Percentiles rank a stretch among this genome's conserved stretches.
phyloP scores from a whole-genome alignment of 2,888 invertebrate species.

The Bombyx huttoni region DNA sequence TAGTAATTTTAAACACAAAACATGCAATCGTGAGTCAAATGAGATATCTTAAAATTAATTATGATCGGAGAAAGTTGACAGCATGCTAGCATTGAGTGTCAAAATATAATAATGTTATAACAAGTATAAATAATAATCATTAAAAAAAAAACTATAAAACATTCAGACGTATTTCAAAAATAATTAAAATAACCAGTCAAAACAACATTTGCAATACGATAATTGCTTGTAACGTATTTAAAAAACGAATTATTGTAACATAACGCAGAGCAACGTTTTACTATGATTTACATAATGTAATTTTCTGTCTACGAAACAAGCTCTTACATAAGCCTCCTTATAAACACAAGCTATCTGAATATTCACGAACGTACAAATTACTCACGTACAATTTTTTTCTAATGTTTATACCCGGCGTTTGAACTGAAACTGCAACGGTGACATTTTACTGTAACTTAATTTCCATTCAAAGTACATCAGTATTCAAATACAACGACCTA shows the following conservation, averaged over 20 bases:
- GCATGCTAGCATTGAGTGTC: too few species aligned
- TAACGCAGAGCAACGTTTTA: neutral
- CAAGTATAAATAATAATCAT: too few species aligned
- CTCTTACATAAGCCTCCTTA: neutral
- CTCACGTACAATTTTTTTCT: neutral
- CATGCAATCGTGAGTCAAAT: too few species aligned
- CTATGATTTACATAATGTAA: neutral
- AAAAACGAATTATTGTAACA: slow-evolving; percentile 7
- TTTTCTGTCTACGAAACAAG: neutral
- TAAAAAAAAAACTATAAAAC: too few species aligned
- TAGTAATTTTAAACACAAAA: too few species aligned
- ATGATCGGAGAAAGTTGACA: too few species aligned
- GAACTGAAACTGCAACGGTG: too few species aligned
- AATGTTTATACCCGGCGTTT: neutral
- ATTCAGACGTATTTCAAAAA: neutral
- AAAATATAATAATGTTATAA: too few species aligned
- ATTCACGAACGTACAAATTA: neutral
- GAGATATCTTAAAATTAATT: too few species aligned
- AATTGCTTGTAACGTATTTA: slow-evolving; percentile 5
- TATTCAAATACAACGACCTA: too few species aligned
- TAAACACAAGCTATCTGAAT: neutral
- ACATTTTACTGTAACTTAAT: too few species aligned
- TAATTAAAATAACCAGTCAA: neutral
- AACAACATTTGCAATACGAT: neutral
- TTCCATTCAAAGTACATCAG: too few species aligned